Evolutionary conservation across 2,888 invertebrate species (phyloP).

Genomic region (Leptogaster cylindrica): DNA sequence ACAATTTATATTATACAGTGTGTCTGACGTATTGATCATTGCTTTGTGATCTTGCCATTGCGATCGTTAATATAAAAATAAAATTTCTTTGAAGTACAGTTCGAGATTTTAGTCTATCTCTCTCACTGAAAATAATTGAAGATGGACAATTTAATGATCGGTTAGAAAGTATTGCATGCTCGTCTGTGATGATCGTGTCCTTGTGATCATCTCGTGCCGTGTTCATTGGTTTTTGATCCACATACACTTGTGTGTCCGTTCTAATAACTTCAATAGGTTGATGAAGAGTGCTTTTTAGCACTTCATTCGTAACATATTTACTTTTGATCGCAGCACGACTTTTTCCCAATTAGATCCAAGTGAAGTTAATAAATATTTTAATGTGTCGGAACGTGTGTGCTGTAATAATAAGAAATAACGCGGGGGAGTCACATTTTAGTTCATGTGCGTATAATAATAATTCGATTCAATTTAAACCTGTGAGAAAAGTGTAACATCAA

Average conservation of each 20-base stretch:
- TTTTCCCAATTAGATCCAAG: constrained; percentile 13
- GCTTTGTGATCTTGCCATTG: background rate
- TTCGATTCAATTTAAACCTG: background rate
- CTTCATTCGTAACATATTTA: constrained; percentile 8
- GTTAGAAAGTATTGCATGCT: background rate
- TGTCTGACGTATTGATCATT: background rate
- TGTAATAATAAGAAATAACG: no score
- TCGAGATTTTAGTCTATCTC: background rate
- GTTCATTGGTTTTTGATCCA: background rate
- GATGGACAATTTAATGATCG: background rate
- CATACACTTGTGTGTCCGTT: constrained; percentile 6
- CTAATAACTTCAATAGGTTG: constrained; percentile 15
- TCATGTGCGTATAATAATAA: background rate
- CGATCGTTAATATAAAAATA: background rate
- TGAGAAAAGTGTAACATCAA: background rate
- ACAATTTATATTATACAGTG: background rate
- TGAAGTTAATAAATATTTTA: background rate
- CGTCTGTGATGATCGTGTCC: constrained; percentile 16
- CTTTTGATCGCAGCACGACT: constrained; percentile 5
- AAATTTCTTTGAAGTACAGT: background rate
- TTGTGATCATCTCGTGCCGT: constrained; percentile 24
- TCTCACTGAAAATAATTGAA: background rate
- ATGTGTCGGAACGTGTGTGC: no score
- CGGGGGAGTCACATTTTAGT: background rate
- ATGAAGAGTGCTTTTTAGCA: constrained; percentile 2